phyloP scores from a whole-genome alignment of 2,113 vertebrate species.

The human (Homo sapiens) region DNA sequence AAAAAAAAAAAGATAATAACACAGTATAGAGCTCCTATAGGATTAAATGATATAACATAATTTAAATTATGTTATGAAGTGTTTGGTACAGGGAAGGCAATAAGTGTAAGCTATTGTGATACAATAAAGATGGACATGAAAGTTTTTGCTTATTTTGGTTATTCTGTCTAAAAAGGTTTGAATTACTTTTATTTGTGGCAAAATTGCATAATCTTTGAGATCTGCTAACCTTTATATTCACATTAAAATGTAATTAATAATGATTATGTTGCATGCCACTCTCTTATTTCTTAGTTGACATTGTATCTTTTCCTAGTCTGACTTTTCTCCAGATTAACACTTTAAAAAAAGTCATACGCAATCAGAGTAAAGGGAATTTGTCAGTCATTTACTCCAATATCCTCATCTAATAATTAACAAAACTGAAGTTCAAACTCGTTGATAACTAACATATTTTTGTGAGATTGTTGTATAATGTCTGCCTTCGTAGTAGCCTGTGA shows the following conservation, averaged over 20 bases:
- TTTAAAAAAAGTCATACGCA: not conserved
- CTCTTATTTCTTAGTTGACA: not conserved
- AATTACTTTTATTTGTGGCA: not conserved
- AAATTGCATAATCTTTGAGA: not conserved
- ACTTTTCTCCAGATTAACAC: not conserved
- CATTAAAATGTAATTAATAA: not conserved
- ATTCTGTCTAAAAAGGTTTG: not conserved
- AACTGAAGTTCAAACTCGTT: not conserved
- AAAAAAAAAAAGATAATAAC: not conserved
- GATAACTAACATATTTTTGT: not conserved
- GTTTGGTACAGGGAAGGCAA: not conserved
- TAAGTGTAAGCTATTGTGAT: not conserved
- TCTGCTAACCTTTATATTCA: not conserved
- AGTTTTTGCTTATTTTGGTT: not conserved
- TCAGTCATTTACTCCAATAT: not conserved
- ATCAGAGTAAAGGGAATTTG: not conserved
- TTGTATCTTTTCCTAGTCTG: not conserved
- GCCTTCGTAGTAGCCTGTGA: not conserved
- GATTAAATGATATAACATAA: not conserved
- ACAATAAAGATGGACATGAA: not conserved
- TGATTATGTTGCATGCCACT: not conserved
- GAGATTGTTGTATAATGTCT: not conserved
- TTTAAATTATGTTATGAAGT: not conserved
- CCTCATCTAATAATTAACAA: slow-evolving; percentile 2
- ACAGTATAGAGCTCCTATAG: not conserved